Evolutionary conservation across 2,113 vertebrate species (phyloP), one percentile per base, ranked within the genome.

Genomic region (Rhinoderma darwinii): DNA sequence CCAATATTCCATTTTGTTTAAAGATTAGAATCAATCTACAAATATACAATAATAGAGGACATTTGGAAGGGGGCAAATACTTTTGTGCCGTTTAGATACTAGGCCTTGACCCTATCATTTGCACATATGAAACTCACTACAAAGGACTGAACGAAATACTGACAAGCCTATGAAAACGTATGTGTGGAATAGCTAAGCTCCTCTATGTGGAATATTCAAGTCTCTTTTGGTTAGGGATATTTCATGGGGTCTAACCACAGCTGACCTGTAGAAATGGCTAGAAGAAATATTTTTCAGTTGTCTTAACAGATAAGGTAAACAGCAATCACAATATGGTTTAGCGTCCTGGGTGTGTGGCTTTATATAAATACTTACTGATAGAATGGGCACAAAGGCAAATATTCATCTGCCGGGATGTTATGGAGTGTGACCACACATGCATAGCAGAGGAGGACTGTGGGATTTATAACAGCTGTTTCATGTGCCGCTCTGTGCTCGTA

Each of bases 201-300:
- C 66, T 35, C 3, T 30, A 51, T 39, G 14, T 68, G 74, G 44
- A 25, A 68, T 78, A 47, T 77, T 85, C 56, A 79, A 56, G 84
- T 86, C 76, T 86, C 41, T 56, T 43, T 89, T 87, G 68, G 51
- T 76, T 90, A 84, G 43, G 59, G 51, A 73, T 86, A 87, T 83
- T 92, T 91, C 85, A 86, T 80, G 68, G 88, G 89, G 89, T 87
- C 82, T 89, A 89, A 88, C 84, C 89, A 89, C 89, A 88, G 35
- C 43, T 88, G 89, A 91, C 50, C 44, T 88, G 61, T 56, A 89
- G 61, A 30, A 4, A 32, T 73, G 50, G 84, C 84, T 86, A 86
- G 47, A 51, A 83, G 39, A 79, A 37, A 84, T 79, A 66, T 20
- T 88, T 88, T 87, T 86, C 50, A 59, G 75, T 79, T 90, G 72